Base-by-base conservation (phyloP, 2,888 invertebrate genomes). In the Metopia argyrocephala region DNA sequence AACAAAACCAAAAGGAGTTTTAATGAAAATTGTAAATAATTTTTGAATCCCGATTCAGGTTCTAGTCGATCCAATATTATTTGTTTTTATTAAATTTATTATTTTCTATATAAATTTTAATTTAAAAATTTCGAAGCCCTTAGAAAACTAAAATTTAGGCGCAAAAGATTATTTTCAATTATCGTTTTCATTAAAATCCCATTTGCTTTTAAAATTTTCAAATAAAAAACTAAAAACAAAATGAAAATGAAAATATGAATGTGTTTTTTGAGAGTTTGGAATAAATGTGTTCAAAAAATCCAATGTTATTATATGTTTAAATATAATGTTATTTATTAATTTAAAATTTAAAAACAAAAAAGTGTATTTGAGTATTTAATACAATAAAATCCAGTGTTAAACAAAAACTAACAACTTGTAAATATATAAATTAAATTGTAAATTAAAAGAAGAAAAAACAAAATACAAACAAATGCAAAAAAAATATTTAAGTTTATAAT, bases 261-360 rank as follows among this genome's bases (percentile, higher is more conserved):
- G 78, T 81, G 74, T 81, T 78, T 80, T 76, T 81, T 81, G 78
- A 71, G 80, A 83, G 79, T 82, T 85, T 82, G 83, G 83, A 84
- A 84, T 84, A 85, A 84, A 84, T 85, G 85, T 85, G 85, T 85
- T 85, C 84, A 85, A 83, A 82, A 75, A 78, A 81, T 78, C 78
- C 78, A 68, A 79, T 81, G 76, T 81, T 83, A 83, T 81, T 83
- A 81, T 83, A 83, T 83, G 83, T 83, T 83, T 83, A 83, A 83
- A 79, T 79, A 81, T 83, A 83, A 79, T 79, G 73, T 78, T 78
- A 70, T 78, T 69, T 68, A 78, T 78, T 69, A 82, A 71, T 56
- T 74, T 69, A 62, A 38, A 9, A 38, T 38, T 15, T 12, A 38
- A 38, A 12, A 38, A 15, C 3, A 38, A 38, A 38, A 38, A 71